Percentiles rank a stretch among this genome's conserved stretches.
phyloP scores from a whole-genome alignment of 30 jellyfish, hydroid and myxozoan species.

The Rhopilema esculentum region DNA sequence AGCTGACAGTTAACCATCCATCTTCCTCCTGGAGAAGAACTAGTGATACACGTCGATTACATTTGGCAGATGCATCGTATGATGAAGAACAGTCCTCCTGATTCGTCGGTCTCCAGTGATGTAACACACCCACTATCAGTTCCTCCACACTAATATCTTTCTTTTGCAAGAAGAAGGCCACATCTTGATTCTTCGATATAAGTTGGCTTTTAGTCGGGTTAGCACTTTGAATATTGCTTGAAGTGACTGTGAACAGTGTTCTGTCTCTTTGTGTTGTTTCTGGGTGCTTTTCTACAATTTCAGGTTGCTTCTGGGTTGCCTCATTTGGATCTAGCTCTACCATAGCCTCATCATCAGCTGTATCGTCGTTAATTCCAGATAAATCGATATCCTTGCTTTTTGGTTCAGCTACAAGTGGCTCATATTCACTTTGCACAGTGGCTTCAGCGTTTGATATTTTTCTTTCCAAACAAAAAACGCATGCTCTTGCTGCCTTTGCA shows the following conservation, averaged over 20 bases:
- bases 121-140: constrained; percentile 9
- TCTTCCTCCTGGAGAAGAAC: constrained; percentile 26
- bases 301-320: background rate
- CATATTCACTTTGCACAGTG: constrained; percentile 32
- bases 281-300: constrained; percentile 22
- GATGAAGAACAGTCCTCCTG: constrained; percentile 21
- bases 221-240: constrained; percentile 3
- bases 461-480: background rate
- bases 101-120: constrained; percentile 20
- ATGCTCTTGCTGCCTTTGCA: constrained; percentile 43
- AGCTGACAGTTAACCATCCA: constrained; percentile 17
- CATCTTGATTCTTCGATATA: background rate
- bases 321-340: constrained; percentile 16
- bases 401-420: constrained; percentile 22
- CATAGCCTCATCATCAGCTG: constrained; percentile 17
- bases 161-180: constrained; percentile 13
- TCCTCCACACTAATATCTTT: constrained; percentile 6
- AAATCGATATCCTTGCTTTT: background rate
- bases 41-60: constrained; percentile 22
- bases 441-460: constrained; percentile 3
- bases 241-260: constrained; percentile 1
- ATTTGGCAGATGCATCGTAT: constrained; percentile 22
- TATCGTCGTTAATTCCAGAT: background rate
- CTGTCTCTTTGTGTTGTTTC: too few relatives aligned
- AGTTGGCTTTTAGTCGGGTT: constrained; percentile 2